Evolutionary conservation across 2,888 invertebrate genomes (phyloP).

Genomic region (Adelphocoris suturalis): DNA sequence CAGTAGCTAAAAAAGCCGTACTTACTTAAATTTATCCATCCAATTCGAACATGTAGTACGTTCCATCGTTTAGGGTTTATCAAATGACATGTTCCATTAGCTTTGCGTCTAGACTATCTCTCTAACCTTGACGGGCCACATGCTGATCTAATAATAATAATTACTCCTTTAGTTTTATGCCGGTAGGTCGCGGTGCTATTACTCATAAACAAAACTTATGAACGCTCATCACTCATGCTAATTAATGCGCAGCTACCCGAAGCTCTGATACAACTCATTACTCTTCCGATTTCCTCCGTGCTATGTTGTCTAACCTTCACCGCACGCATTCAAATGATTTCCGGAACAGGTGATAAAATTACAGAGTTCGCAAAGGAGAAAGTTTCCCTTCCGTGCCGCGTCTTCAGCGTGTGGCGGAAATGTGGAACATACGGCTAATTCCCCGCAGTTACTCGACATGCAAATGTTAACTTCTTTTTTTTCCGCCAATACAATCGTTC

Average conservation of each 20-base stretch:
- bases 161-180: not conserved
- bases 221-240: slow-evolving; percentile 3
- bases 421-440: slow-evolving; percentile 23
- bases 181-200: not conserved
- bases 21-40: no score
- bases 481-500: no score
- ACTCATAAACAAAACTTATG: not conserved
- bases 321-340: slow-evolving; percentile 36
- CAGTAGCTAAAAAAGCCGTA: no score
- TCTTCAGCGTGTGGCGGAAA: not conserved
- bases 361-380: not conserved
- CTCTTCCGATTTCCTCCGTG: not conserved
- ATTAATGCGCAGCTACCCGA: not conserved
- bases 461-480: not conserved
- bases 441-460: not conserved
- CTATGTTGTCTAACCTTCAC: slow-evolving; percentile 29
- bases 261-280: slow-evolving; percentile 9
- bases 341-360: slow-evolving; percentile 32
- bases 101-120: no score
- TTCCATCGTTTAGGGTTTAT: no score
- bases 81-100: no score
- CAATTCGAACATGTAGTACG: no score
- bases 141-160: no score
- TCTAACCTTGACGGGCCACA: no score
- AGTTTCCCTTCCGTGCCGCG: slow-evolving; percentile 22